Evolutionary conservation across 2,888 invertebrate species (phyloP).

Genomic region (Thymelicus sylvestris): DNA sequence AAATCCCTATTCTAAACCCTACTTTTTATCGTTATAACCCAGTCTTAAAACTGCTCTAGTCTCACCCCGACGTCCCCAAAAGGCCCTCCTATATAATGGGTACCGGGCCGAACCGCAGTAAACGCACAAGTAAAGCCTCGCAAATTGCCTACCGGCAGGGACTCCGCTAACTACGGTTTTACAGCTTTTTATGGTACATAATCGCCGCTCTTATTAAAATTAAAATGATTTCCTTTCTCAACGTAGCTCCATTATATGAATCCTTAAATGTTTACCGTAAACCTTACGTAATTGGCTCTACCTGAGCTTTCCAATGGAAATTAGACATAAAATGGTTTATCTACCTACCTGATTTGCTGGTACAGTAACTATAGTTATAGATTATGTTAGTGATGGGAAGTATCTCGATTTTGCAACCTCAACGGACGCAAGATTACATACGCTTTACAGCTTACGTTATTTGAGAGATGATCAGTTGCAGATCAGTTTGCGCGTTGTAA

Average conservation of each 20-base stretch:
- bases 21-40: background rate
- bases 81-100: background rate
- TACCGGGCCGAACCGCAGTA: conserved; percentile 18
- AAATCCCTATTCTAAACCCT: too few species aligned
- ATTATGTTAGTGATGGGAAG: background rate
- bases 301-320: conserved; percentile 14
- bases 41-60: background rate
- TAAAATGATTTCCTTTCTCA: conserved; percentile 77
- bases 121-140: conserved; percentile 42
- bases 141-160: conserved; percentile 58
- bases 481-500: too few species aligned
- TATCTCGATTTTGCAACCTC: too few species aligned
- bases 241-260: conserved; percentile 61
- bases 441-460: too few species aligned
- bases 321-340: conserved; percentile 5
- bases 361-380: background rate
- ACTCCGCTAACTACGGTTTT: conserved; percentile 78
- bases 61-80: conserved; percentile 1
- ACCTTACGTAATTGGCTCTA: conserved; percentile 46
- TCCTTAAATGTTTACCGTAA: conserved; percentile 57
- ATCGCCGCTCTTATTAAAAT: conserved; percentile 82
- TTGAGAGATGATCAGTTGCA: too few species aligned
- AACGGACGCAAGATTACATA: too few species aligned
- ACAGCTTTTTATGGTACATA: conserved; percentile 78
- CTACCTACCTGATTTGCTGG: conserved; percentile 1